phyloP scores from a whole-genome alignment of 2,888 invertebrate genomes.

The Eristalis pertinax region DNA sequence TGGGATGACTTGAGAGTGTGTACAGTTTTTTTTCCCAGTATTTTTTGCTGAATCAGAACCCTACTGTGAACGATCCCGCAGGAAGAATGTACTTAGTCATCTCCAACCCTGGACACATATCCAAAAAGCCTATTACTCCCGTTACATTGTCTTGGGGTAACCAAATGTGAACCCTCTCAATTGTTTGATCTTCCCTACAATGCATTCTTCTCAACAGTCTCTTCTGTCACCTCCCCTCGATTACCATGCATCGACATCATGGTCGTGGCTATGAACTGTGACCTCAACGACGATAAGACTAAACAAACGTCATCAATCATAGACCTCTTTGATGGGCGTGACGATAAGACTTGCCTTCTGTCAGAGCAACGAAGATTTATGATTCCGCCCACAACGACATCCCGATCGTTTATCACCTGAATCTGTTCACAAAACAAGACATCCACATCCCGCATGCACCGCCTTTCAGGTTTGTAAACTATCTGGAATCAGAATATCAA shows the following conservation, averaged over 20 bases:
- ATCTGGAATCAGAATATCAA: neutral
- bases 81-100: neutral
- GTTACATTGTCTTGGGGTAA: neutral
- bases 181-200: neutral
- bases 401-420: constrained; percentile 62
- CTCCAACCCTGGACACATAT: neutral
- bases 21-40: no score
- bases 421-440: neutral
- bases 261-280: constrained; percentile 49
- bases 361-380: constrained; percentile 67
- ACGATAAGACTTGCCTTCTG: constrained; percentile 57
- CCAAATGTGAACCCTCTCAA: neutral
- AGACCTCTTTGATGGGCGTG: constrained; percentile 47
- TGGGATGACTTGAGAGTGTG: no score
- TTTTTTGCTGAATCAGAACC: neutral
- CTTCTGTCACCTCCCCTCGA: neutral
- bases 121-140: neutral
- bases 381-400: constrained; percentile 60
- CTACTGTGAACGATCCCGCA: neutral
- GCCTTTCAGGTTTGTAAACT: neutral
- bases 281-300: constrained; percentile 53
- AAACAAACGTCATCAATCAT: constrained; percentile 58
- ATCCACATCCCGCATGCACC: neutral
- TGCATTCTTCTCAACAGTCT: neutral
- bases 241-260: neutral